phyloP scores from a whole-genome alignment of 2,113 vertebrate species.

The Odontesthes bonariensis region DNA sequence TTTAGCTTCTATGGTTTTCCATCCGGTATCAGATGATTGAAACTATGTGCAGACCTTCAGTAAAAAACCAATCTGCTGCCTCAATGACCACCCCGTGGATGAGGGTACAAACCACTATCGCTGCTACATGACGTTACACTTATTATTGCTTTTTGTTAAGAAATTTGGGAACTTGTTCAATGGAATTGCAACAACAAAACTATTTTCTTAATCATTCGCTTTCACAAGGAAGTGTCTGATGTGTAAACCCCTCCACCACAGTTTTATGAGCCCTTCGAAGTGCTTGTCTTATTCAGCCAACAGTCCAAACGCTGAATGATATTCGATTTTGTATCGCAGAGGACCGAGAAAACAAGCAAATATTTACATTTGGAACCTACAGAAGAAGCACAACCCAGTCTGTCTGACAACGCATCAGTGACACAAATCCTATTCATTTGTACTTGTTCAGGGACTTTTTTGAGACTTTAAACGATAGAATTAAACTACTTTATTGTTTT shows the following conservation, averaged over 20 bases:
- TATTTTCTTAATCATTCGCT: not conserved
- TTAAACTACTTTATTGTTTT: not conserved
- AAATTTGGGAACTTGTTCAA: not conserved
- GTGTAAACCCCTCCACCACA: not conserved
- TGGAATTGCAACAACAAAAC: not conserved
- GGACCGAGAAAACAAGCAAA: conserved; percentile 16
- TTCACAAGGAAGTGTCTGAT: too few species aligned
- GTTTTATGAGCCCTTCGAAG: conserved; percentile 5
- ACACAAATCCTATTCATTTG: not conserved
- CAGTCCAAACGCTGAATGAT: not conserved
- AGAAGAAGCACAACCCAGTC: not conserved
- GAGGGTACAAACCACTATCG: not conserved
- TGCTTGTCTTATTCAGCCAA: not conserved
- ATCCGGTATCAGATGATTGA: not conserved
- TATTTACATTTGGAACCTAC: conserved; percentile 31
- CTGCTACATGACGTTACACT: conserved; percentile 21
- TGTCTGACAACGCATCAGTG: not conserved
- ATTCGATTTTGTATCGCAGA: not conserved
- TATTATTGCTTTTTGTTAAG: conserved; percentile 17
- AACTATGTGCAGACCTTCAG: not conserved
- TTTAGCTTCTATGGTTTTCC: too few species aligned
- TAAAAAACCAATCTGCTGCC: not conserved
- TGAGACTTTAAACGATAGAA: not conserved
- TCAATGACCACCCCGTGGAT: conserved; percentile 4
- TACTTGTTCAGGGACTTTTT: not conserved